A percentile compares a stretch with the other conserved stretches of the same genome.
Conservation (phyloP, 2,888 invertebrate species). For the Arenicola marina region DNA sequence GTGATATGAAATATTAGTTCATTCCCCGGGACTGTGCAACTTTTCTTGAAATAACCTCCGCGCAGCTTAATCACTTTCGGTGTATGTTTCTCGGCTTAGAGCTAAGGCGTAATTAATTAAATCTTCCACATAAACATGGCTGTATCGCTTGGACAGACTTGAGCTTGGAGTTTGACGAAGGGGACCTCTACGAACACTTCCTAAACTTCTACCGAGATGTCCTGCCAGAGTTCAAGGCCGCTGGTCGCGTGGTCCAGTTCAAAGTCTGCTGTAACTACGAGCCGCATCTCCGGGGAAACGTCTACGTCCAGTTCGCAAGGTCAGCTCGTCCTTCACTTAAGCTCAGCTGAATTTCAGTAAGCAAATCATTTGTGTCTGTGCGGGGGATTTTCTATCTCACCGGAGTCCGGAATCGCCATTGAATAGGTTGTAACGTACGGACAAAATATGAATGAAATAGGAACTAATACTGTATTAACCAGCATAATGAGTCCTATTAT, state of each 20-base stretch:
- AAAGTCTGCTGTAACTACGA: slow-evolving; percentile 85
- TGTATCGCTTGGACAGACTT: slow-evolving; percentile 66
- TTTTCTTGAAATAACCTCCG: background rate
- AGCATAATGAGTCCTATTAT: too few species aligned
- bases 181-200: slow-evolving; percentile 79
- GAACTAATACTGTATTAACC: too few species aligned
- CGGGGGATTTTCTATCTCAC: too few species aligned
- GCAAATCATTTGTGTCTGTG: too few species aligned
- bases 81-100: background rate
- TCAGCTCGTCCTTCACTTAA: too few species aligned
- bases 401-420: too few species aligned
- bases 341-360: too few species aligned
- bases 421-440: too few species aligned
- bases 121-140: background rate
- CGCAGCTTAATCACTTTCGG: too few species aligned
- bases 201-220: slow-evolving; percentile 85
- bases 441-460: too few species aligned
- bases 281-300: slow-evolving; percentile 85
- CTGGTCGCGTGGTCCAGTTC: slow-evolving; percentile 63
- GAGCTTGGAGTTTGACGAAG: slow-evolving; percentile 80
- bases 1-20: too few species aligned
- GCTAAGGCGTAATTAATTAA: background rate
- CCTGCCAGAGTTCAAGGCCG: slow-evolving; percentile 75
- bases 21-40: too few species aligned
- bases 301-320: slow-evolving; percentile 79